Evolutionary conservation across 2,113 vertebrate genomes (phyloP).

Genomic region (Eptesicus fuscus): DNA sequence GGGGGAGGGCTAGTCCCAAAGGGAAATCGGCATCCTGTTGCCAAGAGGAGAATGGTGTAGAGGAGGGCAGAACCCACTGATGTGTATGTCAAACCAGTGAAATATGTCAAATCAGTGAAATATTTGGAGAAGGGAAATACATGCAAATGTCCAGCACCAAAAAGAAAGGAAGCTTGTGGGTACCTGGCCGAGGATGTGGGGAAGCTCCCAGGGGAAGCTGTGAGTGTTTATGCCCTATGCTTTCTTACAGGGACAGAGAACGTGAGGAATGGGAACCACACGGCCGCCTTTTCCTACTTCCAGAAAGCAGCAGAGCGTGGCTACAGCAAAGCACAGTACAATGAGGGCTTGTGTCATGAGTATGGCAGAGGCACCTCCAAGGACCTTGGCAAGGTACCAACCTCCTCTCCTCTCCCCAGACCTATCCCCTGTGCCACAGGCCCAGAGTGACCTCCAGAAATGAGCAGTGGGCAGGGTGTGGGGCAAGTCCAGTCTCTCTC

Average conservation of each 20-base stretch:
- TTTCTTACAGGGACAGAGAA: slow-evolving; percentile 87
- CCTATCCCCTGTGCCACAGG: background rate
- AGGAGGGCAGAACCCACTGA: background rate
- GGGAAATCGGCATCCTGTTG: background rate
- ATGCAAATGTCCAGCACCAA: background rate
- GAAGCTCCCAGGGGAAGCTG: background rate
- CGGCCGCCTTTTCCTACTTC: slow-evolving; percentile 89
- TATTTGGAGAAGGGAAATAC: background rate
- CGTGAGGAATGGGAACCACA: slow-evolving; percentile 77
- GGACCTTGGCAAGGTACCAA: slow-evolving; percentile 86
- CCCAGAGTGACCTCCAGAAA: background rate
- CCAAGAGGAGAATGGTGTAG: background rate
- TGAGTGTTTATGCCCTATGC: background rate
- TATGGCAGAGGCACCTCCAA: slow-evolving; percentile 87
- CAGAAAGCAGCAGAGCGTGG: slow-evolving; percentile 88
- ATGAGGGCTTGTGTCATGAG: slow-evolving; percentile 92
- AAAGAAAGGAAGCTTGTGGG: background rate
- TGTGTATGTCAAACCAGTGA: background rate
- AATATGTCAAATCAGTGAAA: background rate
- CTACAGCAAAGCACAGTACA: slow-evolving; percentile 96
- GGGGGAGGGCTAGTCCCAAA: background rate
- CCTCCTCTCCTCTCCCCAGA: background rate
- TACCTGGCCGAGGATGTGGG: background rate
- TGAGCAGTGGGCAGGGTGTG: background rate
- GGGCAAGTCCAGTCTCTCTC: background rate